Evolutionary conservation across 2,113 vertebrate genomes (phyloP).

Genomic region (Cheilinus undulatus): DNA sequence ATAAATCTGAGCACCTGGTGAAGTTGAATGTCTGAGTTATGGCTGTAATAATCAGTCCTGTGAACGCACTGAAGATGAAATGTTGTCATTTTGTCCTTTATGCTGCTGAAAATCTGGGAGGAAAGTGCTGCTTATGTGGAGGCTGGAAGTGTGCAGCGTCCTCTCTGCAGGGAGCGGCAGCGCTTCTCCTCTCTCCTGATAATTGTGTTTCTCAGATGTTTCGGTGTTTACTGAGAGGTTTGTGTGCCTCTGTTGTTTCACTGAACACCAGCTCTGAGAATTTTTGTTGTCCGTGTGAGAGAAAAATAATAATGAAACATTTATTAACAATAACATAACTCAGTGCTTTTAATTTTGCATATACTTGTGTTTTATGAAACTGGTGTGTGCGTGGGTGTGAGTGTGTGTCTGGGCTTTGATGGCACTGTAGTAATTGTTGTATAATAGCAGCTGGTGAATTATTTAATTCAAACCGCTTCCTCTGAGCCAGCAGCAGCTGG

Average conservation of each 20-base stretch:
- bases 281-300: background rate
- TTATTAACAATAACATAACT: background rate
- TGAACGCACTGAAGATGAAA: background rate
- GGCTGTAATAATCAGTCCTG: too few species aligned
- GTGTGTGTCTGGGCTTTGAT: conserved; percentile 22
- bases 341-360: background rate
- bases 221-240: background rate
- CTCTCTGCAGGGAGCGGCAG: background rate
- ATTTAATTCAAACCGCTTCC: conserved; percentile 57
- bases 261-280: background rate
- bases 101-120: background rate
- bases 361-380: background rate
- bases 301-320: conserved; percentile 14
- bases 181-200: background rate
- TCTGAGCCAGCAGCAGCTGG: conserved; percentile 48
- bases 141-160: background rate
- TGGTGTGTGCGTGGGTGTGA: conserved; percentile 6
- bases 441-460: conserved; percentile 61
- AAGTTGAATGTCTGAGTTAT: background rate
- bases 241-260: background rate
- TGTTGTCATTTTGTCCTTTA: background rate
- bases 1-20: background rate
- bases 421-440: conserved; percentile 54
- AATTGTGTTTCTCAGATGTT: background rate
- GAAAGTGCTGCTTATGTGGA: background rate